Evolutionary conservation across 2,113 vertebrate species (phyloP).

Genomic region (Eublepharis macularius): DNA sequence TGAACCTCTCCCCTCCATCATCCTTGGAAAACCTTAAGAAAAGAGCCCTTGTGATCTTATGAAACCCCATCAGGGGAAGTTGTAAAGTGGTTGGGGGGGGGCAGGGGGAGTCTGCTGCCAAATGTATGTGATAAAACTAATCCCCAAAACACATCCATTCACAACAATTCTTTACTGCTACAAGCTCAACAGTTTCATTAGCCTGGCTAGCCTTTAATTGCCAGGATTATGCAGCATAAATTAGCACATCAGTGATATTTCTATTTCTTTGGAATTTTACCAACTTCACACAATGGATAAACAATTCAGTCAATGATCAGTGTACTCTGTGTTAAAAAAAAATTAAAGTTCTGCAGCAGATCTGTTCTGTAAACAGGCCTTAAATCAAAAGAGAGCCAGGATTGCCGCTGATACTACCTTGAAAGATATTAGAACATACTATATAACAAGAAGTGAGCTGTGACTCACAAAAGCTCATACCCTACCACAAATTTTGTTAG

Average conservation of each 20-base stretch:
- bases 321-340: not conserved
- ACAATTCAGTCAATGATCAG: not conserved
- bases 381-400: too few relatives aligned
- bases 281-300: not conserved
- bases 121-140: not conserved
- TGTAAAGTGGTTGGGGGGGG: too few relatives aligned
- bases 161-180: not conserved
- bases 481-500: too few relatives aligned
- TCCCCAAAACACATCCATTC: not conserved
- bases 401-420: too few relatives aligned
- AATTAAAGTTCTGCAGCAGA: not conserved
- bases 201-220: not conserved
- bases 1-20: too few relatives aligned
- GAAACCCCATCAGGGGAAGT: not conserved
- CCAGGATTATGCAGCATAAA: not conserved
- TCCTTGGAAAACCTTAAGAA: too few relatives aligned
- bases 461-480: too few relatives aligned
- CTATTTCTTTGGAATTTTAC: not conserved
- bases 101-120: constrained; percentile 18
- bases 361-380: too few relatives aligned
- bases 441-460: too few relatives aligned
- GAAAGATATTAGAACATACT: too few relatives aligned
- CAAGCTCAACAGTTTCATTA: not conserved
- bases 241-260: not conserved
- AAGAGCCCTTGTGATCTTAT: too few relatives aligned